phyloP scores from a whole-genome alignment of 2,888 invertebrate genomes.

The Cyaniris semiargus region DNA sequence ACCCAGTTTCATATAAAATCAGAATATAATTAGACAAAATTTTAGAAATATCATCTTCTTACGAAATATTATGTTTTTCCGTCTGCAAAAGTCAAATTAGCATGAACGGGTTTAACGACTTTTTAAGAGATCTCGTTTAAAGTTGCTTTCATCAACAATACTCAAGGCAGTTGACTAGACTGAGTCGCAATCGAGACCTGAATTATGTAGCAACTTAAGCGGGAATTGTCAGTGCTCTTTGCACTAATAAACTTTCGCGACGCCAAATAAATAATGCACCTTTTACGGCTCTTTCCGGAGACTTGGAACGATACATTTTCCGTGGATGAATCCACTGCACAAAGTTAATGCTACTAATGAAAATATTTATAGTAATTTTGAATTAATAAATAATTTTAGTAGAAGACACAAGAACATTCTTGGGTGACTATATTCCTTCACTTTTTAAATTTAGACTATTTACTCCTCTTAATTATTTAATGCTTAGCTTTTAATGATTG shows the following conservation, averaged over 20 bases:
- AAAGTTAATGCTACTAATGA: no score
- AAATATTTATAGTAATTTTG: no score
- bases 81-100: neutral
- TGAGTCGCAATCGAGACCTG: slow-evolving; percentile 15
- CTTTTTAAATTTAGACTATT: no score
- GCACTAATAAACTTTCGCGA: slow-evolving; percentile 29
- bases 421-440: no score
- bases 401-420: no score
- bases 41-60: neutral
- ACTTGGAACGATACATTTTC: neutral
- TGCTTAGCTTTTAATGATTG: no score
- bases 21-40: neutral
- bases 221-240: slow-evolving; percentile 28
- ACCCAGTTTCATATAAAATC: neutral
- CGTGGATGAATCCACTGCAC: no score
- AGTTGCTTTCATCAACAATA: slow-evolving; percentile 14
- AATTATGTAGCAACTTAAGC: slow-evolving; percentile 28
- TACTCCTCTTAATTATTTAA: no score
- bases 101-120: neutral
- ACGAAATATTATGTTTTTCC: neutral
- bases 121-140: neutral
- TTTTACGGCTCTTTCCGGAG: neutral
- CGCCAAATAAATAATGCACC: slow-evolving; percentile 31
- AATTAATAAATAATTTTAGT: no score
- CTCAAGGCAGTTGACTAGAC: slow-evolving; percentile 17